Evolutionary conservation across 2,797 vertebrate genomes (phyloP).

Genomic region (Chloroceryle amazona): DNA sequence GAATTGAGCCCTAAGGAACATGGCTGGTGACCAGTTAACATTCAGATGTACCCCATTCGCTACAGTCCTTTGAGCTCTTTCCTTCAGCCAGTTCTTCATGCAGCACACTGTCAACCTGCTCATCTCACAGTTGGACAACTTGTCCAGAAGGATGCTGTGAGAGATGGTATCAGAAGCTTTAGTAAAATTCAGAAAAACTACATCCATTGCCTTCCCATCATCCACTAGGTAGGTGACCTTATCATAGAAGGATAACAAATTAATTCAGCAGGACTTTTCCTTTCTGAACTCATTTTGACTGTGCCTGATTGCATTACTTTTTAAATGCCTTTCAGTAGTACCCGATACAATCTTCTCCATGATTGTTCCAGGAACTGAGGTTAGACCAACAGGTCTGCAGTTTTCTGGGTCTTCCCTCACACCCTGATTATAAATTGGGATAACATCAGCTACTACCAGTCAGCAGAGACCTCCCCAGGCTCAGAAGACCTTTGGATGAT

Average conservation of each 20-base stretch:
- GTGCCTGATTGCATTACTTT: background rate
- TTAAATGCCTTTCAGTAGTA: background rate
- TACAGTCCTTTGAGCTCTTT: background rate
- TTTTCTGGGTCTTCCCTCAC: background rate
- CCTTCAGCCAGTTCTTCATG: background rate
- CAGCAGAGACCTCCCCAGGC: background rate
- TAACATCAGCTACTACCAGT: background rate
- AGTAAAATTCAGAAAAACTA: background rate
- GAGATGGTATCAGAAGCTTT: background rate
- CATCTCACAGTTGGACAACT: background rate
- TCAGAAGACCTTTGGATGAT: background rate
- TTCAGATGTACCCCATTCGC: background rate
- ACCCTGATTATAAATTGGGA: background rate
- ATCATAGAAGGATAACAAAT: background rate
- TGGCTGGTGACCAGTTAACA: rapidly evolving
- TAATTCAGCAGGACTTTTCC: background rate
- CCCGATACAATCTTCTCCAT: background rate
- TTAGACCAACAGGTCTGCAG: background rate
- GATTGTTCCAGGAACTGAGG: background rate
- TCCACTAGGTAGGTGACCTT: background rate
- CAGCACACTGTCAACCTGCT: background rate
- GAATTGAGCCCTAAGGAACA: background rate
- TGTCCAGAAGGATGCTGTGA: background rate
- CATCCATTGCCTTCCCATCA: background rate
- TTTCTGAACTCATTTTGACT: background rate